phyloP scores from a whole-genome alignment of 2,797 vertebrate species.

The Enteromius unitaeniatus region DNA sequence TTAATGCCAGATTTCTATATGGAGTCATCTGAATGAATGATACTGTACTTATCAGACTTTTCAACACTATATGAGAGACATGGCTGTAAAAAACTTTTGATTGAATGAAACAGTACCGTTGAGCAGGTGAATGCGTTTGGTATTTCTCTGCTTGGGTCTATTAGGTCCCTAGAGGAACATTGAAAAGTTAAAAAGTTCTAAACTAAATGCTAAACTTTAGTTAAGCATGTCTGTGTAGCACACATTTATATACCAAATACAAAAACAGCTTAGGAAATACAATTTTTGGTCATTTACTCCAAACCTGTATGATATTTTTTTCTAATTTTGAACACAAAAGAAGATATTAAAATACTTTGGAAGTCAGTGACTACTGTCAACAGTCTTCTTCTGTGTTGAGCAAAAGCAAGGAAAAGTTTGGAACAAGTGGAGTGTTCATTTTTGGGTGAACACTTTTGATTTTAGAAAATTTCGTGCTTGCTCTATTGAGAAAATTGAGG shows the following conservation, averaged over 20 bases:
- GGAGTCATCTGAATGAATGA: neutral
- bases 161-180: neutral
- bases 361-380: neutral
- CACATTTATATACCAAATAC: neutral
- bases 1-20: neutral
- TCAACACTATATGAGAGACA: neutral
- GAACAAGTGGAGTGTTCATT: neutral
- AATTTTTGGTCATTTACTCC: neutral
- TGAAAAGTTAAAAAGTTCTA: neutral
- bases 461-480: neutral
- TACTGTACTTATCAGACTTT: neutral
- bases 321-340: neutral
- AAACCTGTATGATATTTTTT: neutral
- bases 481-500: slow-evolving; percentile 25
- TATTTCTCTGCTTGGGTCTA: neutral
- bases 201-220: neutral
- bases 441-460: neutral
- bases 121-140: neutral
- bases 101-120: neutral
- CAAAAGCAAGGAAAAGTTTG: neutral
- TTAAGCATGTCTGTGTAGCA: neutral
- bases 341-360: neutral
- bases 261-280: neutral
- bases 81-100: neutral
- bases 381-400: neutral